Percentiles rank a stretch among this genome's conserved stretches.
Conservation (phyloP, 2,113 vertebrate species). For the Pachycephala philippinensis region DNA sequence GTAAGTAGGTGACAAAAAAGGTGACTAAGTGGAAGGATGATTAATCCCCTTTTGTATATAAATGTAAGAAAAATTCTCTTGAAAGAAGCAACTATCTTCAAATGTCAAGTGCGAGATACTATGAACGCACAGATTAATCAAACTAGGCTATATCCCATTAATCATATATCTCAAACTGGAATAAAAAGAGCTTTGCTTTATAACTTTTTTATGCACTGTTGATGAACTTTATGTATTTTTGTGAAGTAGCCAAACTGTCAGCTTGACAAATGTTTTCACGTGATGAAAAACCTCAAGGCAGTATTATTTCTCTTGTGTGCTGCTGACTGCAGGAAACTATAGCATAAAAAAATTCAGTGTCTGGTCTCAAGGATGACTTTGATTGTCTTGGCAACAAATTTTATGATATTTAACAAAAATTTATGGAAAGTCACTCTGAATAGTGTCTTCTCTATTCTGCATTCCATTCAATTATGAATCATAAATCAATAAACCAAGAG, state of each 20-base stretch:
- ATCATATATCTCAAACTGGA: slow-evolving; percentile 6
- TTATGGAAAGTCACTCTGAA: not conserved
- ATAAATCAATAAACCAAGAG: not conserved
- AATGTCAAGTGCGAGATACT: not conserved
- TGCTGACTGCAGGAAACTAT: slow-evolving; percentile 10
- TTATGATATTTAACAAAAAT: not conserved
- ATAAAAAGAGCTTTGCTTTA: slow-evolving; percentile 32
- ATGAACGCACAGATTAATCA: slow-evolving; percentile 50
- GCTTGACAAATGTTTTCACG: slow-evolving; percentile 54
- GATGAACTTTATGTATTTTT: slow-evolving; percentile 48
- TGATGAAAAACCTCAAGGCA: slow-evolving; percentile 21
- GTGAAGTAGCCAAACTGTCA: slow-evolving; percentile 65
- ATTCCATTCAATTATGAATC: not conserved
- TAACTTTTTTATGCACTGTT: not conserved
- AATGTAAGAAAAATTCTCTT: slow-evolving; percentile 8
- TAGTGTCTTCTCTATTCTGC: not conserved
- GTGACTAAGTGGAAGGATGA: not conserved
- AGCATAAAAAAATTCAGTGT: slow-evolving; percentile 21
- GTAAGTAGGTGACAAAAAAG: not conserved
- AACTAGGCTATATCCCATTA: slow-evolving; percentile 25
- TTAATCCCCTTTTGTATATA: slow-evolving; percentile 6
- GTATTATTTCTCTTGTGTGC: not conserved
- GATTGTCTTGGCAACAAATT: not conserved
- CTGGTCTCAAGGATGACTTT: slow-evolving; percentile 33
- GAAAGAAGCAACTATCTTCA: not conserved